phyloP scores from a whole-genome alignment of 2,797 vertebrate genomes.

The Eleutherodactylus coqui region DNA sequence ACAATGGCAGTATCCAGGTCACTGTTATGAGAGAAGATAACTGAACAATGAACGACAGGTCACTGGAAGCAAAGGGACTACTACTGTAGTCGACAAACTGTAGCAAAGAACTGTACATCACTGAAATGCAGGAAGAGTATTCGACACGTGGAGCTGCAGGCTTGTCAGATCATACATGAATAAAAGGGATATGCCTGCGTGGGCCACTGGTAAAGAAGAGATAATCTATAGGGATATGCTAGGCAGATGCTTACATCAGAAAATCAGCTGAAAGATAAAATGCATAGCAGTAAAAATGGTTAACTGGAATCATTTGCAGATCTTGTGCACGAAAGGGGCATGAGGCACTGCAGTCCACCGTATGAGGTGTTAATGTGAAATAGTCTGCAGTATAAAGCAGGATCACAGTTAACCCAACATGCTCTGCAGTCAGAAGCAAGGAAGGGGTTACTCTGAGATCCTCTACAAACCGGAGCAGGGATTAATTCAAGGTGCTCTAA shows the following conservation, averaged over 20 bases:
- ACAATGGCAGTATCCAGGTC: not conserved
- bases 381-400: not conserved
- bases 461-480: conserved; percentile 38
- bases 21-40: not conserved
- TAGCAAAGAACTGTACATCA: conserved; percentile 10
- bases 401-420: conserved; percentile 27
- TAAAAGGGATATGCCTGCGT: conserved; percentile 28
- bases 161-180: conserved; percentile 22
- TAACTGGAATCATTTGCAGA: conserved; percentile 4
- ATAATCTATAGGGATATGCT: conserved; percentile 17
- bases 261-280: not conserved
- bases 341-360: conserved; percentile 7
- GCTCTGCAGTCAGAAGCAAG: conserved; percentile 44
- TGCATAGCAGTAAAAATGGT: conserved; percentile 20
- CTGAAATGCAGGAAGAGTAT: not conserved
- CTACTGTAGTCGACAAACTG: conserved; percentile 4
- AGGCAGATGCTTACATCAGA: conserved; percentile 21
- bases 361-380: not conserved
- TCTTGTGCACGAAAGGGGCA: not conserved
- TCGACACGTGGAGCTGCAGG: conserved; percentile 29
- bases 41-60: not conserved
- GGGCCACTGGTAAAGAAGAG: not conserved
- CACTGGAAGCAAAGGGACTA: conserved; percentile 11
- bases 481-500: conserved; percentile 26
- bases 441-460: conserved; percentile 20